phyloP scores from a whole-genome alignment of 2,113 vertebrate species.

The Ageneiosus marmoratus region DNA sequence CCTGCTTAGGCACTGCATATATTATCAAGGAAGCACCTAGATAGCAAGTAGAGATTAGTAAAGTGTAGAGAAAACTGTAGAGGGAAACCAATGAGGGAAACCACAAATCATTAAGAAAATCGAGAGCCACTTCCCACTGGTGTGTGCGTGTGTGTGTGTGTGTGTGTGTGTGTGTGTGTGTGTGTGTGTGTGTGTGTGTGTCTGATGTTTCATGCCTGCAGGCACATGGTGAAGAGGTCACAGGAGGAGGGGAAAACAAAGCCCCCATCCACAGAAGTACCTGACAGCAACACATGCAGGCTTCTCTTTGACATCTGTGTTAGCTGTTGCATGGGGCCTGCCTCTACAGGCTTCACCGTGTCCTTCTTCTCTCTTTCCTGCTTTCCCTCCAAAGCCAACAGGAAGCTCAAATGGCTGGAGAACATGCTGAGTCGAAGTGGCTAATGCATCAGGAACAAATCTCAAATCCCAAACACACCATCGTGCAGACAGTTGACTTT shows the following conservation, averaged over 20 bases:
- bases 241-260: conserved; percentile 42
- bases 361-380: conserved; percentile 7
- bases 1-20: no score
- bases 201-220: conserved; percentile 59
- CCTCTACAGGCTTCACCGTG: conserved; percentile 47
- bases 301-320: conserved; percentile 60
- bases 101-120: conserved; percentile 16
- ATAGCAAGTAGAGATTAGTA: conserved; percentile 1
- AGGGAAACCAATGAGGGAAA: conserved; percentile 4
- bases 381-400: conserved; percentile 14
- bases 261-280: conserved; percentile 43
- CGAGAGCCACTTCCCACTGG: background rate
- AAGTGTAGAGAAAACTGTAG: background rate
- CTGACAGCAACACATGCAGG: conserved; percentile 58
- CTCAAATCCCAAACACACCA: conserved; percentile 31
- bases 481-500: conserved; percentile 28
- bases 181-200: conserved; percentile 1
- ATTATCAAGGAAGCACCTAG: background rate
- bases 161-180: background rate
- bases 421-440: conserved; percentile 39
- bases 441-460: conserved; percentile 32
- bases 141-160: background rate
- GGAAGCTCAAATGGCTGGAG: conserved; percentile 37
- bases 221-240: conserved; percentile 59
- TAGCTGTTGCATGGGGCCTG: conserved; percentile 46